Evolutionary conservation across 2,888 invertebrate species (phyloP).

Genomic region (Choristoneura rosaceana): DNA sequence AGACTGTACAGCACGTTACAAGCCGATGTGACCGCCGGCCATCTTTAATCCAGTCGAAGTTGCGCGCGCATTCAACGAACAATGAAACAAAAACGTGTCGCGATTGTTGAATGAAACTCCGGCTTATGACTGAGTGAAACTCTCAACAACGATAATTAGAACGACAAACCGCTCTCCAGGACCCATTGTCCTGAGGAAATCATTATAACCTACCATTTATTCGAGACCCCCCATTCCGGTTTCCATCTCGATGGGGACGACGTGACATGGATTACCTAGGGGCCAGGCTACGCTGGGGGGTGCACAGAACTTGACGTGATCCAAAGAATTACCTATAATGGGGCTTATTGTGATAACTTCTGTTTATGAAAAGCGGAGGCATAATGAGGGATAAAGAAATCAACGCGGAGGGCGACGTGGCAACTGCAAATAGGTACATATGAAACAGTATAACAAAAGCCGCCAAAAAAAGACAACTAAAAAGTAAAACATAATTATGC

Average conservation of each 20-base stretch:
- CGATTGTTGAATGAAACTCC: constrained; percentile 61
- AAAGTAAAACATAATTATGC: no score
- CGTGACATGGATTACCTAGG: constrained; percentile 11
- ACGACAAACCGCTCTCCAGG: constrained; percentile 54
- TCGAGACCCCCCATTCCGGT: constrained; percentile 28
- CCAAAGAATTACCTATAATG: constrained; percentile 27
- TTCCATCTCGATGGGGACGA: constrained; percentile 28
- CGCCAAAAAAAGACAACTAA: no score
- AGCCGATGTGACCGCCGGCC: constrained; percentile 50
- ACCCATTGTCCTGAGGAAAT: constrained; percentile 55
- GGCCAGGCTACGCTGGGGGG: constrained; percentile 25
- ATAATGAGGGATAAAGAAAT: neutral
- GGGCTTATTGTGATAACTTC: constrained; percentile 16
- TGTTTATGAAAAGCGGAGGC: constrained; percentile 9
- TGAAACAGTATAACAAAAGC: no score
- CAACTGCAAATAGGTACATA: no score
- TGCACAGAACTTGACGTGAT: constrained; percentile 7
- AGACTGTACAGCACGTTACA: constrained; percentile 25
- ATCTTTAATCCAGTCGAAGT: constrained; percentile 64
- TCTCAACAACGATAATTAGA: constrained; percentile 66
- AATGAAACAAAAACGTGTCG: constrained; percentile 68
- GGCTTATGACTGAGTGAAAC: constrained; percentile 60
- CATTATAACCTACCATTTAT: constrained; percentile 50
- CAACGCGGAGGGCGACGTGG: neutral
- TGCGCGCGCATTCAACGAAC: constrained; percentile 63